Conservation (phyloP, 2,888 invertebrate genomes). For the Nomada hirtipes region DNA sequence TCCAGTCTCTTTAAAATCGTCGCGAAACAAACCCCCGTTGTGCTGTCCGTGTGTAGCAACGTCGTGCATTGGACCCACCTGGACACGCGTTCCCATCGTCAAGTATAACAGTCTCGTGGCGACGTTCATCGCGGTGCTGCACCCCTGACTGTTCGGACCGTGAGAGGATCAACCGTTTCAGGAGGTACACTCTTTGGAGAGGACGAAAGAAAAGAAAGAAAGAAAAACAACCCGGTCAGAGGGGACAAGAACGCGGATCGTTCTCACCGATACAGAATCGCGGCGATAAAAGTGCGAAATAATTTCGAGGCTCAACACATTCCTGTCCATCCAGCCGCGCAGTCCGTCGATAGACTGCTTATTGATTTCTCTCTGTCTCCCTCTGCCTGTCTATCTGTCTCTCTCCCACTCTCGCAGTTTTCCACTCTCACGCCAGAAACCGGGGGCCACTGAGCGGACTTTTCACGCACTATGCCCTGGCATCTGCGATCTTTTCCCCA, state of each 20-base stretch:
- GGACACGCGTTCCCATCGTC: constrained; percentile 10
- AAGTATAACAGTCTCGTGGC: constrained; percentile 11
- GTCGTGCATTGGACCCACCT: constrained; percentile 37
- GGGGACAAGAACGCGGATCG: too few species aligned
- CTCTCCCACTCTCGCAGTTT: constrained; percentile 23
- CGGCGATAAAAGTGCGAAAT: neutral
- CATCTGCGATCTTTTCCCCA: neutral
- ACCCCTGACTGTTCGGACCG: constrained; percentile 4
- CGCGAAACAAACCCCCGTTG: constrained; percentile 61
- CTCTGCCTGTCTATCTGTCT: constrained; percentile 34
- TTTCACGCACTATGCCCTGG: constrained; percentile 20
- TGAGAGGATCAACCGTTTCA: constrained; percentile 39
- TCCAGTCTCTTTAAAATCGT: constrained; percentile 68
- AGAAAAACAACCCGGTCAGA: too few species aligned
- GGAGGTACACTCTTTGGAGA: constrained; percentile 31
- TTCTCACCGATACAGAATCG: neutral
- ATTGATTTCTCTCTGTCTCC: constrained; percentile 67
- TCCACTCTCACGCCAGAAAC: constrained; percentile 28
- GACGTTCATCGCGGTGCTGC: too few species aligned
- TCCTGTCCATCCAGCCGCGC: constrained; percentile 33
- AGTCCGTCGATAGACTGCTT: constrained; percentile 66
- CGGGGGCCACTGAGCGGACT: constrained; percentile 13
- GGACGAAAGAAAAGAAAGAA: neutral
- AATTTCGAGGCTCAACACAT: constrained; percentile 29
- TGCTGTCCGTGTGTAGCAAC: constrained; percentile 39